Percentiles rank a stretch among this genome's conserved stretches.
These are phyloP conservation scores for Melospiza georgiana DNA, from an alignment of 2,113 vertebrate species.

Conservation along the genomic window DNA sequence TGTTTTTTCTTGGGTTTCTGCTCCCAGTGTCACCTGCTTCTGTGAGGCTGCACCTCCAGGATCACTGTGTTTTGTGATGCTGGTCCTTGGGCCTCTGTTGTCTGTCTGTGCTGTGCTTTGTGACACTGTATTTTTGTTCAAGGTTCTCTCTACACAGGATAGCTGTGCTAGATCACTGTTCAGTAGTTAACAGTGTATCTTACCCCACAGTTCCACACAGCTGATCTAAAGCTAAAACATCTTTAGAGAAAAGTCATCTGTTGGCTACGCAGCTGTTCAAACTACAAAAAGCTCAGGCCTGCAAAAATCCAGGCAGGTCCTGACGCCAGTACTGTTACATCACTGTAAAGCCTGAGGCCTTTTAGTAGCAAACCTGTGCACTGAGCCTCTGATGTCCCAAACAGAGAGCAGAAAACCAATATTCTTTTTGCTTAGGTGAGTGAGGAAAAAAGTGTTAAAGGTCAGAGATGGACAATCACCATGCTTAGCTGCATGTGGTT, in stretches of 20 bases:
- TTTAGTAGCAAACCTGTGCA: not conserved
- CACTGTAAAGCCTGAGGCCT: not conserved
- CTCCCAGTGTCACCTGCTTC: not conserved
- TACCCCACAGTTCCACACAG: not conserved
- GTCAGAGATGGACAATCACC: not conserved
- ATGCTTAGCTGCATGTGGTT: not conserved
- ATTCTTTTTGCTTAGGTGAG: not conserved
- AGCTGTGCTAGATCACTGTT: not conserved
- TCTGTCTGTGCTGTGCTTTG: not conserved
- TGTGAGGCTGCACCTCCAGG: accelerated
- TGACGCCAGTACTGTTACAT: not conserved
- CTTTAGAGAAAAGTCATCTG: not conserved
- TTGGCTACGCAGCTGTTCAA: not conserved
- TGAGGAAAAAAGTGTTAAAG: not conserved
- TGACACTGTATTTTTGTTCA: not conserved
- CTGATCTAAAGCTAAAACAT: not conserved
- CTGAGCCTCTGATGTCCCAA: not conserved
- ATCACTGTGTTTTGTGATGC: not conserved
- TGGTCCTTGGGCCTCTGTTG: not conserved
- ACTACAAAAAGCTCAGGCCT: not conserved
- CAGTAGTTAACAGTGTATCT: not conserved
- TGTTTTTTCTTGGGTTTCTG: not conserved
- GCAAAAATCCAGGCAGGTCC: not conserved
- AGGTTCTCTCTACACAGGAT: not conserved
- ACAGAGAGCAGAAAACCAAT: not conserved